Evolutionary conservation across 2,113 vertebrate genomes (phyloP).

Genomic region (Cryptoleucopteryx plumbea): DNA sequence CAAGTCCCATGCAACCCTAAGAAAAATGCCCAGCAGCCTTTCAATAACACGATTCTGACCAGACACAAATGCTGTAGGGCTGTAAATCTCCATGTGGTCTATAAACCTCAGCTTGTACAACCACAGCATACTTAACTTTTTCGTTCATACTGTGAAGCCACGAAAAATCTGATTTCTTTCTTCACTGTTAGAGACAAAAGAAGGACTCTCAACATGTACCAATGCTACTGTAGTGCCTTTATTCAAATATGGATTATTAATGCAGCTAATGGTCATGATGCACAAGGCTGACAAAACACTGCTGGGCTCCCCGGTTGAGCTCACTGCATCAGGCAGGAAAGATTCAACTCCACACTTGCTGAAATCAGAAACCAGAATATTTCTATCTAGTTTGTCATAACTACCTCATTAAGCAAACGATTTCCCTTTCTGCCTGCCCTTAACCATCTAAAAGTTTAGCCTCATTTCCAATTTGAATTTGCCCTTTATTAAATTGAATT

Average conservation of each 20-base stretch:
- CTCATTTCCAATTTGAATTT: conserved; percentile 43
- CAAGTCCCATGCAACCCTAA: fast-evolving
- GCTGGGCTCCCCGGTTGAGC: fast-evolving
- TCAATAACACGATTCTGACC: neutral
- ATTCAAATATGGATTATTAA: neutral
- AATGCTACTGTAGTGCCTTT: neutral
- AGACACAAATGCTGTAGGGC: neutral
- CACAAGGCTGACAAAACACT: neutral
- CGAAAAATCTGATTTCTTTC: neutral
- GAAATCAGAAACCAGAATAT: neutral
- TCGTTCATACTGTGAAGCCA: neutral
- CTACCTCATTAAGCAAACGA: conserved; percentile 40
- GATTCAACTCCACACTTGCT: neutral
- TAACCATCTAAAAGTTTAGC: conserved; percentile 21
- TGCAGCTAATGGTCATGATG: neutral
- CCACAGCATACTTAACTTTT: neutral
- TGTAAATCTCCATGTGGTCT: neutral
- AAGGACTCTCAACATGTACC: neutral
- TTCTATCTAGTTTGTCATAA: neutral
- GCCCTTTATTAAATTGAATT: conserved; percentile 48
- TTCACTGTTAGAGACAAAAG: neutral
- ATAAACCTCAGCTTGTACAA: neutral
- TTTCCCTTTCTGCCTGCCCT: neutral
- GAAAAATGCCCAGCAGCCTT: neutral
- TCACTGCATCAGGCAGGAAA: neutral